Base-by-base conservation (phyloP, 2,113 vertebrate species). In the Etia nguti region DNA sequence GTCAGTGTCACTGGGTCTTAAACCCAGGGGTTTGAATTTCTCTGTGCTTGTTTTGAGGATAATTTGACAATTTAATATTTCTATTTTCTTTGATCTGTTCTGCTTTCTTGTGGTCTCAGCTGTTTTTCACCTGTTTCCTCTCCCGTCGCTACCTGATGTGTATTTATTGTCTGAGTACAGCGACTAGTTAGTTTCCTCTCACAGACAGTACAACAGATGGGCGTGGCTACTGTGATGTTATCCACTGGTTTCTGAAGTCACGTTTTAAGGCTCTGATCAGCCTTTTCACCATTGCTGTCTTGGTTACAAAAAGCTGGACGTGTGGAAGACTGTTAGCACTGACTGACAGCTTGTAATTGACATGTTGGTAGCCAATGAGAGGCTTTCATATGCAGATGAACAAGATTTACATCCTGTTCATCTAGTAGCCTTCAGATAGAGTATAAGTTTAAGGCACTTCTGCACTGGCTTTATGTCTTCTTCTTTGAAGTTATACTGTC, bases 321-420 rank as follows among this genome's bases (percentile, higher is more conserved):
- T 38, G 34, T 34, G n/a, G 34, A 36, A 62, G 4, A 3, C 10
- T 65, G 60, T 36, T 36, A 65, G 60, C 60, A 65, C 10, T n/a
- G 60, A n/a, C 60, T 1, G 31, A 65, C 60, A 12, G 31, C 60
- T 36, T n/a, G 31, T 65, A 31, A 65, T 8, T 12, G 31, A 8
- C 10, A 0, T 36, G 60, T 0, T 12, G 60, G 18, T 65, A 36
- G 60, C 0, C 0, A 4, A 36, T 1, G 31, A 1, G 60, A 4
- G 18, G 60, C 60, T 65, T 65, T 65, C 31, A 65, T 36, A 65
- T 10, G 4, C 2, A 10, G 31, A 65, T 10, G 36, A 38, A 4
- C 36, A 38, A 38, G 36, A 10, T 38, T 38, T 38, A 38, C 9
- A 38, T n/a, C n/a, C n/a, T n/a, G n/a, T n/a, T n/a, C n/a, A 41